Conservation (phyloP, 1,140 invertebrate species). For the Drosophila hydei region DNA sequence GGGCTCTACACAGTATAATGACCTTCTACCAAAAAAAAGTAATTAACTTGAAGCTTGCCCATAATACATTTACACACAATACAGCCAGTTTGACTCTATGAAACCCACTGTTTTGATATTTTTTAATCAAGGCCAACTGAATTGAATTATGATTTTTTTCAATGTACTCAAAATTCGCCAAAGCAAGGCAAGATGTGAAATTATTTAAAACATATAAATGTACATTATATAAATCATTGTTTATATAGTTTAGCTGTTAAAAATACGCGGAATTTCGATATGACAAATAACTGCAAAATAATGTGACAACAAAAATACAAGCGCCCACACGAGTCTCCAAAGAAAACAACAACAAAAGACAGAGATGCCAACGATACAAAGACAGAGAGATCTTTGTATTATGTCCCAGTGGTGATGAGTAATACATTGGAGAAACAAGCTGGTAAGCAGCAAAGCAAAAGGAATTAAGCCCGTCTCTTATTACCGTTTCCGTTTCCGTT, state of each 20-base stretch:
- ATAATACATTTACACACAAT: conserved; percentile 38
- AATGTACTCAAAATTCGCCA: conserved; percentile 1
- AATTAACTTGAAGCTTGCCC: conserved; percentile 39
- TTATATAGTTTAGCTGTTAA: conserved; percentile 1
- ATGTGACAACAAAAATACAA: conserved; percentile 3
- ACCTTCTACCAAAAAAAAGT: conserved; percentile 30
- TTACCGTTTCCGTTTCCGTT: conserved; percentile 12
- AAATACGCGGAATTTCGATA: conserved; percentile 5
- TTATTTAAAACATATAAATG: background rate
- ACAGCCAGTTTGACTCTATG: background rate
- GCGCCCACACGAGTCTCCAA: conserved; percentile 13
- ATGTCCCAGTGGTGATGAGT: conserved; percentile 30
- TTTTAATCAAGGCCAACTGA: conserved; percentile 1
- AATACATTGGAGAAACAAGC: conserved; percentile 27
- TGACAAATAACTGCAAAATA: conserved; percentile 9
- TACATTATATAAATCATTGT: conserved; percentile 4
- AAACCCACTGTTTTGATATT: conserved; percentile 21
- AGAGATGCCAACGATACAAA: background rate
- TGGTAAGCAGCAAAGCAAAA: background rate
- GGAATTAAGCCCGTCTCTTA: conserved; percentile 10
- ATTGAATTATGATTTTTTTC: background rate
- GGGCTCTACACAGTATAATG: conserved; percentile 8
- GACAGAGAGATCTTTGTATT: conserved; percentile 24
- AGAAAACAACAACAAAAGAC: background rate
- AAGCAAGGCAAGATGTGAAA: conserved; percentile 3